phyloP scores from a whole-genome alignment of 2,888 invertebrate genomes.

The Emmelina monodactyla region DNA sequence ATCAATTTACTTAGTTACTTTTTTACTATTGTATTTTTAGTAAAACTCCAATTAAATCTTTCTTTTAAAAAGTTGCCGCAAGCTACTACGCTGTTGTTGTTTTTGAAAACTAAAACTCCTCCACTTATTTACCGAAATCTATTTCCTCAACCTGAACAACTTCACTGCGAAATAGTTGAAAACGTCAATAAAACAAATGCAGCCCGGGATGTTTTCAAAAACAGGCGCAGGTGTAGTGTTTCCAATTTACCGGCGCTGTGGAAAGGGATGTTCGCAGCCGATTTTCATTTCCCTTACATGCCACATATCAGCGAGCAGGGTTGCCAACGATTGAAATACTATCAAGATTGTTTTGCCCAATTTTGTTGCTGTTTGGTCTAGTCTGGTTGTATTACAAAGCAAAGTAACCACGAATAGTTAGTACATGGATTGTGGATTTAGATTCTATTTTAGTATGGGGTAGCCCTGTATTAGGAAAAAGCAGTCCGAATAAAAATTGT shows the following conservation, averaged over 20 bases:
- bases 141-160: background rate
- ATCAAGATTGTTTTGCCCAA: too few relatives aligned
- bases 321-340: background rate
- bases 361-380: too few relatives aligned
- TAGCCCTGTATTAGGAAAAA: too few relatives aligned
- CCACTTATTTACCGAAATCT: background rate
- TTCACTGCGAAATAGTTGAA: background rate
- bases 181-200: constrained; percentile 18
- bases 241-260: constrained; percentile 34
- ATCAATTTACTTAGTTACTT: too few relatives aligned
- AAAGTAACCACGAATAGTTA: too few relatives aligned
- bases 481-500: too few relatives aligned
- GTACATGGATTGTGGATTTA: too few relatives aligned
- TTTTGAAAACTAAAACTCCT: background rate
- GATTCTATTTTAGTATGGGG: too few relatives aligned
- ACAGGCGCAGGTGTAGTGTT: constrained; percentile 39
- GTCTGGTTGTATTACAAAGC: too few relatives aligned
- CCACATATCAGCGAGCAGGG: constrained; percentile 12
- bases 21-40: too few relatives aligned
- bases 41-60: background rate
- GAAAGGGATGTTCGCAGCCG: constrained; percentile 29
- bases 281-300: constrained; percentile 30
- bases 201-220: constrained; percentile 23
- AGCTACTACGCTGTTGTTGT: background rate
- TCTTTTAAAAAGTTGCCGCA: background rate